Evolutionary conservation across 2,888 invertebrate genomes (phyloP), one percentile per base, ranked within the genome.

Genomic region (Habroteleia sp.): DNA sequence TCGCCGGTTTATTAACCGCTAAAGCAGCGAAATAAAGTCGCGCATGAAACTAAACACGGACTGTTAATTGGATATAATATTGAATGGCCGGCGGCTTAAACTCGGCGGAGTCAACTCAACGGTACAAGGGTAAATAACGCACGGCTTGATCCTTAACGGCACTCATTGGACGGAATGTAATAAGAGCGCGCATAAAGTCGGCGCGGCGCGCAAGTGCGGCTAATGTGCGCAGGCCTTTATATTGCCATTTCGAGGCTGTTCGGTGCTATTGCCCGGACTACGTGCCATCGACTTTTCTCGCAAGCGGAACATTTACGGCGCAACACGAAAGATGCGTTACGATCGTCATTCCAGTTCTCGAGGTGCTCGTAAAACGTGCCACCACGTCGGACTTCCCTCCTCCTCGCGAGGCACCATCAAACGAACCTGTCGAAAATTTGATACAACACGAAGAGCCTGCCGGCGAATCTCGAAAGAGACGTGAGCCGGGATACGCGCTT

Each of bases 81-180:
- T 50, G 72, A 58, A 72, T 72, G 27, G 41, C 58, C 39, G 17
- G 13, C 17, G 39, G 39, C 68, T 29, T 25, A 41, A 54, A 68
- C 39, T 29, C 35, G 3, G 13, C 46, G 42, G 16, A 23, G 54
- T 27, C 41, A 6, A n/a, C 29, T 13, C 29, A 8, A 39, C 14
- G 13, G 20, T 33, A 37, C 54, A 2, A 39, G 60, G 14, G 46
- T 46, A 71, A 69, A 75, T 76, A 74, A 69, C 63, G 42, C 63
- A 14, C 63, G 33, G 46, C 68, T 54, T 78, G 77, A 76, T 77
- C 77, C 68, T 79, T 80, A 80, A 78, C 80, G 80, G 80, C 81
- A 77, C 79, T 79, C 79, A 77, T 79, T 74, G 71, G 72, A 54
- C 75, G 82, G 83, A 82, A 83, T 82, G 83, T 83, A 84, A 84